phyloP scores from a whole-genome alignment of 2,888 invertebrate genomes.

The Griposia aprilina region DNA sequence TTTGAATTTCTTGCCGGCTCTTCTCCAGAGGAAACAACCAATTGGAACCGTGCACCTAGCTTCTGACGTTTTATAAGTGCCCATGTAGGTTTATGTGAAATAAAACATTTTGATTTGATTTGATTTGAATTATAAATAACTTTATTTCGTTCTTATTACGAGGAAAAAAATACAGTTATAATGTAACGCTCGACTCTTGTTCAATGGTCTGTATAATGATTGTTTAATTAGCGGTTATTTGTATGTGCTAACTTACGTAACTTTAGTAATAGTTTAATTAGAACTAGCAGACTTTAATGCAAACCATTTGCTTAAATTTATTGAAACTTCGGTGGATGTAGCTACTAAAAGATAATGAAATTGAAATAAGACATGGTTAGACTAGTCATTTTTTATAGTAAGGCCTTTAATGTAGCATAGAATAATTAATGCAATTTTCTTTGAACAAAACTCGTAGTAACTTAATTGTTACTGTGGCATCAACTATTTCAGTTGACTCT shows the following conservation, averaged over 20 bases:
- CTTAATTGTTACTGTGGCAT: background rate
- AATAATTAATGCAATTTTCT: background rate
- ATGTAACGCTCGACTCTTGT: too few species aligned
- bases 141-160: too few species aligned
- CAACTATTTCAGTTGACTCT: conserved; percentile 5
- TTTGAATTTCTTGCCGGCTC: too few species aligned
- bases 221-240: background rate
- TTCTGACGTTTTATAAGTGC: too few species aligned
- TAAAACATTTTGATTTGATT: too few species aligned
- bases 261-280: background rate
- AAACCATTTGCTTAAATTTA: background rate
- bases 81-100: too few species aligned
- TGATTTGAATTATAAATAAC: too few species aligned
- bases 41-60: too few species aligned
- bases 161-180: too few species aligned
- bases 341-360: background rate
- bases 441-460: background rate
- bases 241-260: background rate
- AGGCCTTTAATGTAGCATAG: background rate
- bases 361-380: background rate
- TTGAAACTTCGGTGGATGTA: too few species aligned
- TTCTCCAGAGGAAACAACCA: too few species aligned
- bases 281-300: background rate
- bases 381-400: background rate
- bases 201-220: background rate